phyloP scores from a whole-genome alignment of 1,140 invertebrate species.

The Dufourea novaeangliae region DNA sequence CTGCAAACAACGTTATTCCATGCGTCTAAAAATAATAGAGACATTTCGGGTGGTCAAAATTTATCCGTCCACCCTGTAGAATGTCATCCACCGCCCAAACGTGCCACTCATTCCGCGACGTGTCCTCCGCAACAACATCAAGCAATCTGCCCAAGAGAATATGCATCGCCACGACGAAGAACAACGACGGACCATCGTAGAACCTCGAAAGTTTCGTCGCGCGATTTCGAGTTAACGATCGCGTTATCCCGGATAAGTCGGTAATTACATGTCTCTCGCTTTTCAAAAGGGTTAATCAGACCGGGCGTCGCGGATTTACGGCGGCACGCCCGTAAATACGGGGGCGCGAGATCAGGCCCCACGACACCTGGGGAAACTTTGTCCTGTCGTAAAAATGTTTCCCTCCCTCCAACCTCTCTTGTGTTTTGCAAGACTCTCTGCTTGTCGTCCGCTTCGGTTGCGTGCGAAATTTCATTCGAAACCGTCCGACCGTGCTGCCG shows the following conservation, averaged over 20 bases:
- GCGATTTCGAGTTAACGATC: constrained; percentile 58
- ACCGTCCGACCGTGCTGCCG: constrained; percentile 21
- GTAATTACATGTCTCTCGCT: constrained; percentile 64
- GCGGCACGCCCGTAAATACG: constrained; percentile 26
- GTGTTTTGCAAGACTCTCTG: not conserved
- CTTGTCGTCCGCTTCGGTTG: constrained; percentile 35
- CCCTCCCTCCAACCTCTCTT: too few relatives aligned
- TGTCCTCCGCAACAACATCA: too few relatives aligned
- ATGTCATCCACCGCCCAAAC: too few relatives aligned
- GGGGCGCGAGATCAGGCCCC: not conserved
- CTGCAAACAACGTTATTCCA: too few relatives aligned
- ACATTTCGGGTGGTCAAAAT: too few relatives aligned
- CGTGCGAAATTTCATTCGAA: constrained; percentile 34
- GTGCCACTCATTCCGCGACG: too few relatives aligned
- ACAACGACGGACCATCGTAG: too few relatives aligned
- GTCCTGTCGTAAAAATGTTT: constrained; percentile 31
- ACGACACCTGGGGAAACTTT: not conserved
- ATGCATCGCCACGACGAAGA: too few relatives aligned
- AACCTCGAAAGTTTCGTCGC: constrained; percentile 11
- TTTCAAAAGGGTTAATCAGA: constrained; percentile 64
- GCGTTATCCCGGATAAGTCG: constrained; percentile 52
- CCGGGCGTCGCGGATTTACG: constrained; percentile 25
- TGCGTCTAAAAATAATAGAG: too few relatives aligned
- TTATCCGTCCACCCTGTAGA: too few relatives aligned
- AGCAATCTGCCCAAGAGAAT: too few relatives aligned